Conservation (phyloP, 2,888 invertebrate species). For the Polydesmus complanatus region DNA sequence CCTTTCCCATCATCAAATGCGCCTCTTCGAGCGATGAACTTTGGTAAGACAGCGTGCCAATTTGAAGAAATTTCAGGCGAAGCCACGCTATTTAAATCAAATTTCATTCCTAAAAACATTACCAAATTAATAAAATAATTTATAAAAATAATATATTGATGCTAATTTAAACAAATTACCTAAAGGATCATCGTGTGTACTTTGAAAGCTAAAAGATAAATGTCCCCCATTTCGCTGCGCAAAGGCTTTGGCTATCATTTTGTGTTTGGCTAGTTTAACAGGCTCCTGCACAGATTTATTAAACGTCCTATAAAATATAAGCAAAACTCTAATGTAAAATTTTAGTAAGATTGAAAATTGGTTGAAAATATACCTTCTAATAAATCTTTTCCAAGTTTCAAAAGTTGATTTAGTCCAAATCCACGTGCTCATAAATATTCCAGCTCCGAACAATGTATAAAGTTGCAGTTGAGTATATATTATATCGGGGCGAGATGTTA, state of each 20-base stretch:
- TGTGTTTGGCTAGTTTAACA: conserved; percentile 58
- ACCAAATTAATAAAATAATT: conserved; percentile 2
- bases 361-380: conserved; percentile 49
- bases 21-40: conserved; percentile 67
- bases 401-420: conserved; percentile 78
- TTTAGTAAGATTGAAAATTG: not conserved
- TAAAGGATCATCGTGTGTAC: conserved; percentile 79
- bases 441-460: conserved; percentile 66
- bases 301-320: conserved; percentile 24
- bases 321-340: not conserved
- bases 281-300: conserved; percentile 28
- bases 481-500: conserved; percentile 60
- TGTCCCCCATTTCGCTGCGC: conserved; percentile 70
- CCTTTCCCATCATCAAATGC: conserved; percentile 45
- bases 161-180: no score
- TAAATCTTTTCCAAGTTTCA: conserved; percentile 70
- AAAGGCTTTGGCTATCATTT: conserved; percentile 81
- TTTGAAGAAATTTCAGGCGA: conserved; percentile 75
- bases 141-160: no score
- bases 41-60: conserved; percentile 80
- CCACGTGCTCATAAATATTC: conserved; percentile 83
- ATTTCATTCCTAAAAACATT: conserved; percentile 31
- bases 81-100: conserved; percentile 46
- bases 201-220: conserved; percentile 73
- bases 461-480: conserved; percentile 68